Evolutionary conservation across 2,797 vertebrate species (phyloP).

Genomic region (Sebastolobus alascanus): DNA sequence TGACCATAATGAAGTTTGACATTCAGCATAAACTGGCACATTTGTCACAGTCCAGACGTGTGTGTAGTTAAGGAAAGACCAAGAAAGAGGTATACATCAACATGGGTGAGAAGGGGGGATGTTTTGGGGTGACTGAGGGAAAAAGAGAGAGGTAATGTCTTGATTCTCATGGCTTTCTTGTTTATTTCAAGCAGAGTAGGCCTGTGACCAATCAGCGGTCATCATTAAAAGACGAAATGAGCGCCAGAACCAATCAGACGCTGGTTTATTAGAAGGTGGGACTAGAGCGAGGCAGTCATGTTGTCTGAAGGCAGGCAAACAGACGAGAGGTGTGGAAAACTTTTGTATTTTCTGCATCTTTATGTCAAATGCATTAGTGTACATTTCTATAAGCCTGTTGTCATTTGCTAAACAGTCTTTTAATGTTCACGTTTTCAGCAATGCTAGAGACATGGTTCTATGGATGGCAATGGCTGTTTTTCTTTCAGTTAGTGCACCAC

Average conservation of each 20-base stretch:
- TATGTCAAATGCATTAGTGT: not conserved
- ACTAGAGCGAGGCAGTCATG: slow-evolving; percentile 21
- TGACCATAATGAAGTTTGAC: slow-evolving; percentile 69
- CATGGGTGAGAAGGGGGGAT: slow-evolving; percentile 1
- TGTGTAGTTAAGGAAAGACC: slow-evolving; percentile 31
- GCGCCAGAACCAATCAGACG: slow-evolving; percentile 63
- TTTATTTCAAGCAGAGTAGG: slow-evolving; percentile 68
- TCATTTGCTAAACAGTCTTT: not conserved
- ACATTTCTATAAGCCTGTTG: not conserved
- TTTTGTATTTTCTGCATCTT: not conserved
- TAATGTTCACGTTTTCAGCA: too few relatives aligned
- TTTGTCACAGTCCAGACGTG: slow-evolving; percentile 63
- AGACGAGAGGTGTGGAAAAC: slow-evolving; percentile 37
- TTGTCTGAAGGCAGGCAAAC: not conserved
- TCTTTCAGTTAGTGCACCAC: not conserved
- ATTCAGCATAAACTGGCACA: slow-evolving; percentile 51
- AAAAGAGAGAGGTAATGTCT: slow-evolving; percentile 53
- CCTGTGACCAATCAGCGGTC: slow-evolving; percentile 70
- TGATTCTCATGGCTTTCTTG: slow-evolving; percentile 61
- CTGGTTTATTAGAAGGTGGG: slow-evolving; percentile 22
- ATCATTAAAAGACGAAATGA: slow-evolving; percentile 55
- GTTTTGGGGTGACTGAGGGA: not conserved
- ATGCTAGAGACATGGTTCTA: not conserved
- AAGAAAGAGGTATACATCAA: slow-evolving; percentile 14
- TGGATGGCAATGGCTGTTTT: too few relatives aligned